Conservation (phyloP, 2,797 vertebrate species). For the Australoheros facetus region DNA sequence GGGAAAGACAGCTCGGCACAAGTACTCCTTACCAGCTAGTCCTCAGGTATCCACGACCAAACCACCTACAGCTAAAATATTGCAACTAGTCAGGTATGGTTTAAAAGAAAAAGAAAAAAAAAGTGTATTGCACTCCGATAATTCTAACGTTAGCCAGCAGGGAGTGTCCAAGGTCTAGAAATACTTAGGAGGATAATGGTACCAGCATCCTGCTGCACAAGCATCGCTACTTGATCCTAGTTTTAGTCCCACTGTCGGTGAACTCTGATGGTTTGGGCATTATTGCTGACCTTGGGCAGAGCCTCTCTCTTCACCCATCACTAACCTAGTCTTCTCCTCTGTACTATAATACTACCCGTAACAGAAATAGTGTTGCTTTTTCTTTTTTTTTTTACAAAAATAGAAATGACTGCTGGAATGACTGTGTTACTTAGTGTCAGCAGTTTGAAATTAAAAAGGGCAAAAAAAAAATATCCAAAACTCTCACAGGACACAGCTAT, state of each 20-base stretch:
- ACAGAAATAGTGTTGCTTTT: slow-evolving; percentile 74
- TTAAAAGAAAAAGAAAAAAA: slow-evolving; percentile 27
- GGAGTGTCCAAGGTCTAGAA: slow-evolving; percentile 59
- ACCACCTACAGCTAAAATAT: slow-evolving; percentile 25
- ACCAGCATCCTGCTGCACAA: slow-evolving; percentile 35
- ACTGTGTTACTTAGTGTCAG: slow-evolving; percentile 73
- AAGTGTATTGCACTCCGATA: slow-evolving; percentile 61
- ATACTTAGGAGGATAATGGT: slow-evolving; percentile 10
- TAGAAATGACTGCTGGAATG: slow-evolving; percentile 71
- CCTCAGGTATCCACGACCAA: slow-evolving; percentile 63
- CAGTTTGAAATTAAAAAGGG: slow-evolving; percentile 62
- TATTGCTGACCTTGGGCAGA: slow-evolving; percentile 62
- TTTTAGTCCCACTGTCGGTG: not conserved
- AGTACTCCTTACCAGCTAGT: slow-evolving; percentile 70
- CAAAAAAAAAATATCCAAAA: slow-evolving; percentile 9
- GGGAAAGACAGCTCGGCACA: slow-evolving; percentile 72
- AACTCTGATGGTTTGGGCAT: slow-evolving; percentile 16
- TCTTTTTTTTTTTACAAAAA: slow-evolving; percentile 70
- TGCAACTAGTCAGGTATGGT: slow-evolving; percentile 22
- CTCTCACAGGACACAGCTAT: not conserved
- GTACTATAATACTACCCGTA: slow-evolving; percentile 76
- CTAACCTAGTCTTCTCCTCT: slow-evolving; percentile 72
- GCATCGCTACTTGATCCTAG: slow-evolving; percentile 6
- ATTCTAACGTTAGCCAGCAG: slow-evolving; percentile 71
- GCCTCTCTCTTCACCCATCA: slow-evolving; percentile 49